A percentile compares a stretch with the other conserved stretches of the same genome.
These are phyloP conservation scores for Brachypodius melanocephalos DNA, from an alignment of 2,113 vertebrate genomes.

Conservation along the genomic window DNA sequence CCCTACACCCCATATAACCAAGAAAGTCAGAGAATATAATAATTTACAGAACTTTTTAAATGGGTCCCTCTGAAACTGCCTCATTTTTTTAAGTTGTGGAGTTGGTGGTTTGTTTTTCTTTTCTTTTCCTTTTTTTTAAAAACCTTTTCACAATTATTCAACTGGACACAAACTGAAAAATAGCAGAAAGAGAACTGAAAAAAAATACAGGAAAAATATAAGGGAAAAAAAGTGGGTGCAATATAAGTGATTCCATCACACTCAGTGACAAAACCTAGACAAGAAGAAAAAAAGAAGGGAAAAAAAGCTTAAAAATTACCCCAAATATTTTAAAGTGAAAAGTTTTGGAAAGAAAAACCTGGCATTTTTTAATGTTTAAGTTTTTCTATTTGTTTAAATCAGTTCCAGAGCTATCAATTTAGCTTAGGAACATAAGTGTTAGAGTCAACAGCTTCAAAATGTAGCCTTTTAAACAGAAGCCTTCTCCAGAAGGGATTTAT, in stretches of 20 bases:
- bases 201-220: not conserved
- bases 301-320: not conserved
- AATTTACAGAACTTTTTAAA: not conserved
- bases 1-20: rapidly evolving
- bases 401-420: not conserved
- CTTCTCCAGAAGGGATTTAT: not conserved
- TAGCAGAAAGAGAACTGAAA: not conserved
- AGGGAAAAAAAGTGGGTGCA: rapidly evolving
- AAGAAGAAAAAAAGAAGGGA: not conserved
- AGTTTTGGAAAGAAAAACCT: not conserved
- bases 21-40: not conserved
- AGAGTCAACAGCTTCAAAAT: slow-evolving; percentile 5
- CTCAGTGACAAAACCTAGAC: not conserved
- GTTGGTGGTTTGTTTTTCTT: not conserved
- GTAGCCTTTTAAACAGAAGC: not conserved
- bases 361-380: not conserved
- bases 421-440: not conserved
- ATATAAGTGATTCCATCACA: not conserved
- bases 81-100: not conserved
- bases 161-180: not conserved
- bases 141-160: not conserved
- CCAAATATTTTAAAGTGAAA: not conserved
- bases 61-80: not conserved
- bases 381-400: not conserved
- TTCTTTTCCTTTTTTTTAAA: not conserved